Conservation (phyloP, 2,888 invertebrate genomes). For the Serrognathus titanus region DNA sequence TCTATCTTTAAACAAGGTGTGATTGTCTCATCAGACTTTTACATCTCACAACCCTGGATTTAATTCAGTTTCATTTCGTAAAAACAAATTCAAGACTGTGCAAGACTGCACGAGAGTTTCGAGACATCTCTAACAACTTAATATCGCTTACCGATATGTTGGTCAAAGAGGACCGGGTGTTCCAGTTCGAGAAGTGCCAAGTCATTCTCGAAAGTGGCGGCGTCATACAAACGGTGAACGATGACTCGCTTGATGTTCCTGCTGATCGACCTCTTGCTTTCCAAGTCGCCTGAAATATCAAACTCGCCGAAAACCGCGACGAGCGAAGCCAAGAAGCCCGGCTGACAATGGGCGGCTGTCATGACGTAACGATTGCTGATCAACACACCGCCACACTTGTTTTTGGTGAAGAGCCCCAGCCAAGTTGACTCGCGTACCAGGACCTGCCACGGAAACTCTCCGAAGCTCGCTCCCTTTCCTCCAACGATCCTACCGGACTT, state of each 20-base stretch:
- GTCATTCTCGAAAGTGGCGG: conserved; percentile 89
- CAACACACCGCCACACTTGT: conserved; percentile 93
- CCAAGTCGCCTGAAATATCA: conserved; percentile 82
- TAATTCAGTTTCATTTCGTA: too few species aligned
- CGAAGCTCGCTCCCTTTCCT: conserved; percentile 81
- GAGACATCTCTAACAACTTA: too few species aligned
- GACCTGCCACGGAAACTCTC: conserved; percentile 92
- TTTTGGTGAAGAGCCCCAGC: conserved; percentile 90
- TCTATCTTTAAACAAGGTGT: too few species aligned
- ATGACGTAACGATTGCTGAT: conserved; percentile 83
- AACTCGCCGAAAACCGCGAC: conserved; percentile 90
- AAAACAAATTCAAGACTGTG: too few species aligned
- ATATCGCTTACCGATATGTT: conserved; percentile 68
- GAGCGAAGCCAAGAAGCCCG: conserved; percentile 85
- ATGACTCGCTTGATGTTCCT: conserved; percentile 84
- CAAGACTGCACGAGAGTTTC: too few species aligned
- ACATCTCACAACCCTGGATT: too few species aligned
- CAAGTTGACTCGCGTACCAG: conserved; percentile 88
- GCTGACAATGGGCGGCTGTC: conserved; percentile 93
- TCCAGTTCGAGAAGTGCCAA: conserved; percentile 84
- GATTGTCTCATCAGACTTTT: too few species aligned
- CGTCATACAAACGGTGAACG: conserved; percentile 84
- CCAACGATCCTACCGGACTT: conserved; percentile 84
- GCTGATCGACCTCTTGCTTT: conserved; percentile 71
- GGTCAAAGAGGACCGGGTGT: conserved; percentile 75